phyloP scores from a whole-genome alignment of 2,113 vertebrate genomes.

The Vombatus ursinus region DNA sequence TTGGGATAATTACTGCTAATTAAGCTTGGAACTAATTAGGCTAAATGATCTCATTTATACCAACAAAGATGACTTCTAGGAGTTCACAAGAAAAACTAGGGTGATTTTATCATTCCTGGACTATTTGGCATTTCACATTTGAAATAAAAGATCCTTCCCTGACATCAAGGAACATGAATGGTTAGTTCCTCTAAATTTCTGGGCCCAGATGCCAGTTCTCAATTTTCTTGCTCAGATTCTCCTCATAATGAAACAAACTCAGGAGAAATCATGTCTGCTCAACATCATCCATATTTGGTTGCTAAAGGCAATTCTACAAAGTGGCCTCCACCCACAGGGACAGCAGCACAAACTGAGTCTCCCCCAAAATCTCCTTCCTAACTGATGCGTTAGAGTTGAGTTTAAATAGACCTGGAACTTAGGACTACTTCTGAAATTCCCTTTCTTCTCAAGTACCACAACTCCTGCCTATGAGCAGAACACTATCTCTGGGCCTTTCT shows the following conservation, averaged over 20 bases:
- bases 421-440: background rate
- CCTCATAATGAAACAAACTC: background rate
- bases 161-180: slow-evolving; percentile 9
- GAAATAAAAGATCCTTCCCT: slow-evolving; percentile 57
- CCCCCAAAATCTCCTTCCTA: background rate
- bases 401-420: background rate
- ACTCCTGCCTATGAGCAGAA: background rate
- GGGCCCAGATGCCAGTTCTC: slow-evolving; percentile 44
- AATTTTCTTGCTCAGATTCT: slow-evolving; percentile 44
- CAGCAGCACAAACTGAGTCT: background rate
- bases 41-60: slow-evolving; percentile 92
- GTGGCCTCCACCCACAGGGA: background rate
- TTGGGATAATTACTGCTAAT: slow-evolving; percentile 93
- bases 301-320: background rate
- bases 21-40: slow-evolving; percentile 93
- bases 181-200: slow-evolving; percentile 47
- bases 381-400: background rate
- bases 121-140: slow-evolving; percentile 75
- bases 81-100: slow-evolving; percentile 83
- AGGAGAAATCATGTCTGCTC: background rate
- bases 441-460: background rate
- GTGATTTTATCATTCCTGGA: slow-evolving; percentile 82
- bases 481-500: background rate
- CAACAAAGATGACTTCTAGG: slow-evolving; percentile 89
- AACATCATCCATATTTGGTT: background rate